phyloP scores from a whole-genome alignment of 1,140 invertebrate species.

The Drosophila obscura region DNA sequence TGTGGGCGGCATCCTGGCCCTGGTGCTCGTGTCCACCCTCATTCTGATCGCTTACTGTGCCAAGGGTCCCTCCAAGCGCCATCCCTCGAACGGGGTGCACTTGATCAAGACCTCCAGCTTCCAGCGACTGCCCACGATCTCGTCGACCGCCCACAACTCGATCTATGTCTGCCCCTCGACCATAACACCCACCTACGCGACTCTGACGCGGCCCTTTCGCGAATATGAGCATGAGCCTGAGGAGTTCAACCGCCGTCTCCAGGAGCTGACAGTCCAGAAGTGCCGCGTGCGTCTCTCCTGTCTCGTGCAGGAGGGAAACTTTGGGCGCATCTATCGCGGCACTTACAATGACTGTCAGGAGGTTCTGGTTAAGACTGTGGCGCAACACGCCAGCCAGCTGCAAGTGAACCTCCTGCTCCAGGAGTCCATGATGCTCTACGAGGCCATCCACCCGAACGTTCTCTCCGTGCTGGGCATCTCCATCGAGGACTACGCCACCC shows the following conservation, averaged over 20 bases:
- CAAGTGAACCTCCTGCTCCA: slow-evolving; percentile 93
- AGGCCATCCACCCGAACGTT: slow-evolving; percentile 92
- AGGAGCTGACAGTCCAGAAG: slow-evolving; percentile 83
- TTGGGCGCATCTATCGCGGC: slow-evolving; percentile 95
- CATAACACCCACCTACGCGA: slow-evolving; percentile 78
- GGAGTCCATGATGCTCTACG: slow-evolving; percentile 95
- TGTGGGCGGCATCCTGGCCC: slow-evolving; percentile 74
- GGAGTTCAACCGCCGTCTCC: slow-evolving; percentile 82
- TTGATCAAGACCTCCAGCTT: slow-evolving; percentile 82
- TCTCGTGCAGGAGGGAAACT: slow-evolving; percentile 93
- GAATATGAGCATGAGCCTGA: slow-evolving; percentile 83
- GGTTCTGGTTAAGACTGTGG: slow-evolving; percentile 94
- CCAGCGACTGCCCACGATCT: slow-evolving; percentile 78
- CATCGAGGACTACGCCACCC: slow-evolving; percentile 92
- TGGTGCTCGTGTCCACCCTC: slow-evolving; percentile 75
- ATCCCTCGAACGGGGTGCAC: slow-evolving; percentile 76
- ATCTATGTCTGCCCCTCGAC: slow-evolving; percentile 82
- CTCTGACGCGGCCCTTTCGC: slow-evolving; percentile 80
- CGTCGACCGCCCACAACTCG: slow-evolving; percentile 79
- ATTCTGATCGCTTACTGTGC: slow-evolving; percentile 83
- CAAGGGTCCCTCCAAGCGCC: slow-evolving; percentile 77
- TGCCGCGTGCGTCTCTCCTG: slow-evolving; percentile 91
- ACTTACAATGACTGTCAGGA: slow-evolving; percentile 91
- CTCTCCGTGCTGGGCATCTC: slow-evolving; percentile 94
- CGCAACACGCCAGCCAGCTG: slow-evolving; percentile 87